phyloP scores from a whole-genome alignment of 2,797 vertebrate genomes.

The Paguma larvata region DNA sequence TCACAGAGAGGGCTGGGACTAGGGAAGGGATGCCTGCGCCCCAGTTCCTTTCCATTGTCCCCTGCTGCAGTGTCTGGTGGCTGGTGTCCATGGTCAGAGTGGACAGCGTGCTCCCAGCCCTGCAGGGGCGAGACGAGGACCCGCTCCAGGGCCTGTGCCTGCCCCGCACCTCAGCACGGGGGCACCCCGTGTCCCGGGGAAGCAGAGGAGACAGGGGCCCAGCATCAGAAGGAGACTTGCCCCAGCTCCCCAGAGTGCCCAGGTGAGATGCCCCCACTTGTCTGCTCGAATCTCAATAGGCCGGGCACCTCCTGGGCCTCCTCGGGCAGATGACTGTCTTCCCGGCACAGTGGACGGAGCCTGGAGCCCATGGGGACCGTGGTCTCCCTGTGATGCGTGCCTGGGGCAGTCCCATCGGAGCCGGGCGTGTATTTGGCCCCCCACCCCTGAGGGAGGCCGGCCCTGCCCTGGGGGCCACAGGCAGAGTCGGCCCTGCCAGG shows the following conservation, averaged over 20 bases:
- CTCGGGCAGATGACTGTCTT: neutral
- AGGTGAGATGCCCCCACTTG: slow-evolving; percentile 83
- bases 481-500: slow-evolving; percentile 91
- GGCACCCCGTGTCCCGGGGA: slow-evolving; percentile 88
- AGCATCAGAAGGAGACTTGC: slow-evolving; percentile 91
- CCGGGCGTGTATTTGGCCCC: slow-evolving; percentile 91
- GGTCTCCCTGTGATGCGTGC: slow-evolving; percentile 92
- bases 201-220: slow-evolving; percentile 87
- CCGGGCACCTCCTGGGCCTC: neutral
- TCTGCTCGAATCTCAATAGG: neutral
- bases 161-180: slow-evolving; percentile 90
- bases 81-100: slow-evolving; percentile 94
- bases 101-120: slow-evolving; percentile 93
- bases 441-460: slow-evolving; percentile 91
- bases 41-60: neutral
- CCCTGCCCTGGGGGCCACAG: slow-evolving; percentile 90
- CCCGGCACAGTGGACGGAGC: slow-evolving; percentile 90
- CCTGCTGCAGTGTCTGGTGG: slow-evolving; percentile 88
- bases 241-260: slow-evolving; percentile 90
- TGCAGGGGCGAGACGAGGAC: slow-evolving; percentile 91
- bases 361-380: slow-evolving; percentile 92
- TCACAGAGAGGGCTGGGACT: accelerated
- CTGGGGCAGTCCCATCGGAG: slow-evolving; percentile 88
- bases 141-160: slow-evolving; percentile 92
- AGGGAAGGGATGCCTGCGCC: accelerated